These are phyloP conservation scores for Siniperca scherzeri DNA, from an alignment of 2,797 vertebrate genomes.

Conservation along the genomic window DNA sequence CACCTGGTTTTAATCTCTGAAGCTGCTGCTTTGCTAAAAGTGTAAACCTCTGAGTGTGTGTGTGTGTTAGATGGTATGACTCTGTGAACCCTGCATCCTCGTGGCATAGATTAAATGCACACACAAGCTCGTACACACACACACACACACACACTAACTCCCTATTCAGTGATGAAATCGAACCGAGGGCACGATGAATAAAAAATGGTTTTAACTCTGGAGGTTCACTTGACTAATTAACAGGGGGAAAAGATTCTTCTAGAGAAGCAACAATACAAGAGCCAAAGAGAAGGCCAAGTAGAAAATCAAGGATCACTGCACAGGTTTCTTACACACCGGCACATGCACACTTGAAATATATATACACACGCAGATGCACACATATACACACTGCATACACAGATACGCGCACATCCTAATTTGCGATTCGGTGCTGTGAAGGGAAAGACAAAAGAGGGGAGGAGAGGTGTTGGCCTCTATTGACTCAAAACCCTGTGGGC, in stretches of 20 bases:
- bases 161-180: conserved; percentile 53
- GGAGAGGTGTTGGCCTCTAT: conserved; percentile 67
- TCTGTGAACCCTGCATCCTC: conserved; percentile 53
- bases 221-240: conserved; percentile 76
- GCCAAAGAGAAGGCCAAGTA: conserved; percentile 50
- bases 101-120: conserved; percentile 44
- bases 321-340: conserved; percentile 35
- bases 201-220: conserved; percentile 75
- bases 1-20: conserved; percentile 39
- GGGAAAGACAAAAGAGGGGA: conserved; percentile 55
- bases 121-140: background rate
- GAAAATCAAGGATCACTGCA: conserved; percentile 57
- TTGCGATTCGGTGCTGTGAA: conserved; percentile 65
- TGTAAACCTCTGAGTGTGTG: conserved; percentile 1
- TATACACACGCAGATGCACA: conserved; percentile 20
- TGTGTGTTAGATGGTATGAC: conserved; percentile 30
- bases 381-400: conserved; percentile 2
- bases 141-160: conserved; percentile 36
- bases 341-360: conserved; percentile 24
- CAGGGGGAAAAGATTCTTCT: conserved; percentile 41
- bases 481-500: conserved; percentile 69
- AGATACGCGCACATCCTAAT: conserved; percentile 35
- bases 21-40: conserved; percentile 28
- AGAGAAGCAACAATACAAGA: conserved; percentile 59
- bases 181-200: conserved; percentile 74